Percentiles rank a stretch among this genome's conserved stretches.
These are phyloP conservation scores for Agonopterix alstromeriana DNA, from an alignment of 2,888 invertebrate species.

Conservation along the genomic window DNA sequence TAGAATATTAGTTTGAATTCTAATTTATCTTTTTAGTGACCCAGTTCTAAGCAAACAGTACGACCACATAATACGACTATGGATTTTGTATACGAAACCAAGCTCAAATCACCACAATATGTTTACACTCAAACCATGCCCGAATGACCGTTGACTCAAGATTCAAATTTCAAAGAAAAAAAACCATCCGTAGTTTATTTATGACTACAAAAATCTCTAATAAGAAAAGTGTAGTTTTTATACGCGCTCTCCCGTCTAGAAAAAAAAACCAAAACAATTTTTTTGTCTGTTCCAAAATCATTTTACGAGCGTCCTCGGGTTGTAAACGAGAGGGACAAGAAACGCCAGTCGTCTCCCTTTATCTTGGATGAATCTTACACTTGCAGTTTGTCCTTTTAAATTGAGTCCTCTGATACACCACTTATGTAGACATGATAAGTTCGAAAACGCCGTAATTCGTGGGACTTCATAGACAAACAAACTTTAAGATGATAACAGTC, in stretches of 20 bases:
- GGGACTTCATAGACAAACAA: no score
- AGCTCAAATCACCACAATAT: background rate
- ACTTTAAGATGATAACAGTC: conserved; percentile 12
- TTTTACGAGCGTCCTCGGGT: conserved; percentile 69
- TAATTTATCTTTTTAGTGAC: no score
- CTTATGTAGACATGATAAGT: no score
- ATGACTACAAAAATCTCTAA: conserved; percentile 58
- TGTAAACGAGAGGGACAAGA: conserved; percentile 52
- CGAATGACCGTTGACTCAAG: conserved; percentile 47
- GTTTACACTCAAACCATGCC: conserved; percentile 4
- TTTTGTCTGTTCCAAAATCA: conserved; percentile 58
- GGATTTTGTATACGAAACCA: no score
- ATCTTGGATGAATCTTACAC: conserved; percentile 50
- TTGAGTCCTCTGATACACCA: no score
- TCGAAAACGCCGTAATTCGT: no score
- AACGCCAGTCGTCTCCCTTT: conserved; percentile 25
- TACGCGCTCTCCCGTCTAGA: conserved; percentile 31
- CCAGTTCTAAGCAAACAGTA: no score
- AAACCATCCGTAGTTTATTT: conserved; percentile 59
- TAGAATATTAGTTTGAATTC: no score
- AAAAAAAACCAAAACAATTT: conserved; percentile 74
- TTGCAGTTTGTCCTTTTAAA: conserved; percentile 9
- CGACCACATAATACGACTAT: no score
- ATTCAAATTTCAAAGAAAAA: conserved; percentile 54
- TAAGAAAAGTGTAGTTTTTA: conserved; percentile 45